A percentile compares a stretch with the other conserved stretches of the same genome.
Conservation (phyloP, 2,797 vertebrate genomes). For the Sciurus vulgaris region DNA sequence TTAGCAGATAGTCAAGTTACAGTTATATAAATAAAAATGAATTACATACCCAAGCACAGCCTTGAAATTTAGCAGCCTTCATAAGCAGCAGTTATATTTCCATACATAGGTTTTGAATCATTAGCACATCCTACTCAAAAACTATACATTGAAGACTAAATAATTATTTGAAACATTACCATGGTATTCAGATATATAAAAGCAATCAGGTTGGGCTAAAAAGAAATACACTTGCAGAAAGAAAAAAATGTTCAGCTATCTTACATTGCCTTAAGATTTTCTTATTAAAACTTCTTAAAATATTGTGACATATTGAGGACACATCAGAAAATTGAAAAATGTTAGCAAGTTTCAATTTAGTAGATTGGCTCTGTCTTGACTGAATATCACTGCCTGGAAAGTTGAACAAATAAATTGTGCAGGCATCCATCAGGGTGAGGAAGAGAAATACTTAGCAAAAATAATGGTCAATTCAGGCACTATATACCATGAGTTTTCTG, state of each 20-base stretch:
- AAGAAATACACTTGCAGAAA: conserved; percentile 64
- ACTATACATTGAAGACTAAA: conserved; percentile 68
- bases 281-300: conserved; percentile 71
- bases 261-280: conserved; percentile 61
- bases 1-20: conserved; percentile 47
- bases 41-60: conserved; percentile 53
- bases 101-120: conserved; percentile 79
- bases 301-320: conserved; percentile 70
- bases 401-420: conserved; percentile 30
- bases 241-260: conserved; percentile 52
- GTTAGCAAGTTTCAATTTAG: conserved; percentile 27
- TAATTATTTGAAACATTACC: conserved; percentile 75
- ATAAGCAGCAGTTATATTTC: conserved; percentile 67
- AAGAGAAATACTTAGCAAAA: conserved; percentile 38
- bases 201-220: conserved; percentile 60
- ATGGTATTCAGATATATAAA: conserved; percentile 69
- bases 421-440: not conserved
- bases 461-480: not conserved
- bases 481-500: not conserved
- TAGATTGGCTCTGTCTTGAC: conserved; percentile 52
- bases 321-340: conserved; percentile 53
- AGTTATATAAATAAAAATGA: conserved; percentile 78
- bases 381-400: conserved; percentile 24
- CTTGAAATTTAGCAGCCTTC: conserved; percentile 66
- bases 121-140: conserved; percentile 80